Base-by-base conservation (phyloP, 2,113 vertebrate genomes). In the Chroicocephalus ridibundus region DNA sequence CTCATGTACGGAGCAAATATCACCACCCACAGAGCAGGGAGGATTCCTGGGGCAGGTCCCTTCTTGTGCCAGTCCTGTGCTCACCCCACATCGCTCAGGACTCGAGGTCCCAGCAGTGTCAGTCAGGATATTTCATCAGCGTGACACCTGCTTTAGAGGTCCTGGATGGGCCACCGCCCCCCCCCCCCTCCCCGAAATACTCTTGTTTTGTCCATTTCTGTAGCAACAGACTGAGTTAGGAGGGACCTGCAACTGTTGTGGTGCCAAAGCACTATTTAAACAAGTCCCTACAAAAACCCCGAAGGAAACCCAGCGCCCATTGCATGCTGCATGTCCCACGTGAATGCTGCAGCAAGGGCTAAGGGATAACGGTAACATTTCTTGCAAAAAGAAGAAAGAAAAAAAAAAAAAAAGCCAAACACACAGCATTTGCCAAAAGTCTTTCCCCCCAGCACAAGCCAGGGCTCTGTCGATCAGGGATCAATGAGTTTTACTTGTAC, bases 391-490 rank as follows among this genome's bases (percentile, higher is more conserved):
- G 13, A 26, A 38, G 6, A n/a, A 11, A 4, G 25, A 19, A 9
- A 18, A 10, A 15, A 36, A 8, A 36, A 21, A 25, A 24, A 17
- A 24, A 40, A 17, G 32, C 3, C 38, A 46, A 58, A 88, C 11
- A 34, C 24, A 26, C 6, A n/a, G 19, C 18, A 58, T 66, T 78
- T 86, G 34, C 66, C 36, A 70, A 46, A 85, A 76, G 9, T n/a
- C 8, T 22, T 68, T 49, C 27, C 61, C 19, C 49, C 19, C 55
- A 62, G 7, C 26, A 44, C 60, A 90, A 76, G 4, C 25, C 24
- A 51, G 11, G 25, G 13, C 36, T 57, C 14, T 0, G 0, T 15
- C 0, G 1, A 29, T 54, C 16, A 36, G 31, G 34, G 29, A 88
- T 42, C 21, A 2, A 29, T 8, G 5, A 58, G 21, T 81, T 88